Evolutionary conservation across 2,113 vertebrate genomes (phyloP), one percentile per base, ranked within the genome.

Genomic region (Xenus cinereus): DNA sequence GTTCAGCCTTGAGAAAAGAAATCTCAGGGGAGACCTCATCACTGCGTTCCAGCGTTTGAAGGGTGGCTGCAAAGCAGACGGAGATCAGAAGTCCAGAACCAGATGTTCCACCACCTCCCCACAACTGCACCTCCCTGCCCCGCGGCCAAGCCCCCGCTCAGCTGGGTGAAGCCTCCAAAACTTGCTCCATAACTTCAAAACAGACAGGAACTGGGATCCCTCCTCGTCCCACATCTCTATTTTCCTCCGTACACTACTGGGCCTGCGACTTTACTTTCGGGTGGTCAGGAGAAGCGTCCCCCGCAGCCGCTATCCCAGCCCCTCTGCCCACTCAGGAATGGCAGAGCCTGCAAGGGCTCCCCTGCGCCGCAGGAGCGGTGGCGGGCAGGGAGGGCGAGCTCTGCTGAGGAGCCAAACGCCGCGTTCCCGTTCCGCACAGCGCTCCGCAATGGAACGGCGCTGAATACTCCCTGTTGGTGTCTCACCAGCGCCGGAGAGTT

Each of bases 231-330:
- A 48, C n/a, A 26, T 53, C n/a, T 12, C 27, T 28, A 0, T 26
- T 54, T 37, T 8, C 67, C 43, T 50, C 67, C 3, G 0, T 23
- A 15, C 64, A 13, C 32, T 28, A 4, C 76, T 19, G 39, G 51
- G 33, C 50, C 63, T 41, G 15, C 0, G 1, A 6, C 22, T 14
- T 33, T 4, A 7, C 54, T 20, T 20, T 21, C 22, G 5, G 30
- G 51, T 1, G 19, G 18, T 4, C 9, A 8, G 71, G 26, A 67
- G 63, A 20, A 16, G 63, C 0, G 23, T 21, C 54, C 23, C 53
- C 69, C 27, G 0, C n/a, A 12, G 56, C 45, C 28, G 0, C 71
- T 3, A 0, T 4, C 9, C 2, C 63, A 7, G 21, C 11, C 21
- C 19, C 37, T 2, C 9, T 28, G 48, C 56, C 35, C 10, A 4